Conservation (phyloP, 2,113 vertebrate genomes). For the Platycercus adscitus region DNA sequence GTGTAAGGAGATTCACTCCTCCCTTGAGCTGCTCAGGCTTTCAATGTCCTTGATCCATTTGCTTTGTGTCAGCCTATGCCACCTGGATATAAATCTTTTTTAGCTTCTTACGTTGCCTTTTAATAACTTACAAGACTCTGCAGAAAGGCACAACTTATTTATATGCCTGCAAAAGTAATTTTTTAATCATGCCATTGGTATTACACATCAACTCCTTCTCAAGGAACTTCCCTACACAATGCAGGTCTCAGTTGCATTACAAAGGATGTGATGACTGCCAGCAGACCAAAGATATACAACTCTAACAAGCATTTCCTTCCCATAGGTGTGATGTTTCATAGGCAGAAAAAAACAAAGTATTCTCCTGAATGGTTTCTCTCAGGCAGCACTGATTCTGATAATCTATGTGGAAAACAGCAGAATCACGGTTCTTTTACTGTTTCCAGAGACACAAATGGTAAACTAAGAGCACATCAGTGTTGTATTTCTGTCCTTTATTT, state of each 20-base stretch:
- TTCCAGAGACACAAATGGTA: not conserved
- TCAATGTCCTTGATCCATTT: not conserved
- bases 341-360: not conserved
- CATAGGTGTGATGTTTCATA: not conserved
- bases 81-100: conserved; percentile 1
- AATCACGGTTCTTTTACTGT: not conserved
- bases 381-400: not conserved
- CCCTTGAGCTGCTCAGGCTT: not conserved
- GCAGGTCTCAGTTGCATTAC: not conserved
- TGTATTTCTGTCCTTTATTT: not conserved
- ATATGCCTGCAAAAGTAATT: not conserved
- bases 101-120: not conserved
- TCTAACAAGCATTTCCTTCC: not conserved
- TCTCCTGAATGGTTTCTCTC: not conserved
- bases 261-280: not conserved
- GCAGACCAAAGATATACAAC: not conserved
- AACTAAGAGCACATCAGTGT: not conserved
- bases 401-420: not conserved
- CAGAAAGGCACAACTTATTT: not conserved
- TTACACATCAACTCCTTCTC: not conserved
- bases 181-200: not conserved
- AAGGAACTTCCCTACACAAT: not conserved
- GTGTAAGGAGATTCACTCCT: not conserved
- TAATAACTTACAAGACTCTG: not conserved
- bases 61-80: not conserved